Conservation (phyloP, 2,888 invertebrate genomes). For the Urechis unicinctus region DNA sequence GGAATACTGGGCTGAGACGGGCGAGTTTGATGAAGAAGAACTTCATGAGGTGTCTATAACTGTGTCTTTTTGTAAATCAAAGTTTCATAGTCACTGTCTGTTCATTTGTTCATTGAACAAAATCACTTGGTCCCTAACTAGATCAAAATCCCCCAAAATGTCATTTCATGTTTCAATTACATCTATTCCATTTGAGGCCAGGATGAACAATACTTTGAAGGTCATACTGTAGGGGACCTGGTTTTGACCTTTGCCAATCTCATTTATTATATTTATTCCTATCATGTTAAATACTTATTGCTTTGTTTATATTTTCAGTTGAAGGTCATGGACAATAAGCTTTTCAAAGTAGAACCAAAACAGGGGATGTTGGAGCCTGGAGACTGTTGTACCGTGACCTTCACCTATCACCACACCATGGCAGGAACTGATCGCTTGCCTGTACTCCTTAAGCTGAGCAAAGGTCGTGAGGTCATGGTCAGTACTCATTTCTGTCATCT, state of each 20-base stretch:
- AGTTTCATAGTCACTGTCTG: neutral
- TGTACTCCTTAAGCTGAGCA: slow-evolving; percentile 43
- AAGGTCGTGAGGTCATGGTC: slow-evolving; percentile 48
- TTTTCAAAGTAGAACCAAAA: slow-evolving; percentile 45
- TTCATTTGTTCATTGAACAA: neutral
- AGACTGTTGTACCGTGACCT: slow-evolving; percentile 36
- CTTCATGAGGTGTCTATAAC: slow-evolving; percentile 38
- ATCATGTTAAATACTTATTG: neutral
- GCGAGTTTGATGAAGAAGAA: slow-evolving; percentile 46
- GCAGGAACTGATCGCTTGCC: slow-evolving; percentile 47
- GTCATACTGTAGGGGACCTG: too few relatives aligned
- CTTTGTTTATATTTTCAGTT: slow-evolving; percentile 29
- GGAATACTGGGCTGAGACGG: slow-evolving; percentile 50
- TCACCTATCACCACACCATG: slow-evolving; percentile 45
- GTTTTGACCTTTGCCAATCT: too few relatives aligned
- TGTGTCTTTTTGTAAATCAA: neutral
- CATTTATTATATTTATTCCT: too few relatives aligned
- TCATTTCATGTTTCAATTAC: too few relatives aligned
- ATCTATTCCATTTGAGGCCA: too few relatives aligned
- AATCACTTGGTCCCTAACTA: neutral
- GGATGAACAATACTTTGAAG: too few relatives aligned
- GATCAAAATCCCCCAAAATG: too few relatives aligned
- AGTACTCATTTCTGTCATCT: too few relatives aligned
- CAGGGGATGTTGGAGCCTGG: slow-evolving; percentile 42
- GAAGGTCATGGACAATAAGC: slow-evolving; percentile 48